Evolutionary conservation across 2,113 vertebrate genomes (phyloP).

Genomic region (Hystrix brachyura): DNA sequence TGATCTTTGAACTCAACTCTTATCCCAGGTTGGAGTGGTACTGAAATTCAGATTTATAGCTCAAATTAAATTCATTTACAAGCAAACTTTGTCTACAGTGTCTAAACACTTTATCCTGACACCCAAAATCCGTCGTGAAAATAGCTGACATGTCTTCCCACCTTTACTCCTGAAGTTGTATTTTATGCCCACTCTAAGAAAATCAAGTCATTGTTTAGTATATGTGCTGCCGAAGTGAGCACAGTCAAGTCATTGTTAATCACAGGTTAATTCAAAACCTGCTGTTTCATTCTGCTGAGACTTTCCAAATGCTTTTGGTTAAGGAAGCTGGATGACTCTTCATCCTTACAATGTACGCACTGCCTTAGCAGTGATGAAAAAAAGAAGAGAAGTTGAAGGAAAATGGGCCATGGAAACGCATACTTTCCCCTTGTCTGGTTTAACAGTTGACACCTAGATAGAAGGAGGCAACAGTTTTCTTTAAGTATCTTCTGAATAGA

Average conservation of each 20-base stretch:
- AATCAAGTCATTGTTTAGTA: no score
- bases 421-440: not conserved
- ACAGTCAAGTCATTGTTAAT: not conserved
- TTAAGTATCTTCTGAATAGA: no score
- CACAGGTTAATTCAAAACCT: not conserved
- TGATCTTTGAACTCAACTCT: not conserved
- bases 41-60: not conserved
- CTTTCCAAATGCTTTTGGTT: not conserved
- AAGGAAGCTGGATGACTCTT: not conserved
- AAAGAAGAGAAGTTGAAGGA: no score
- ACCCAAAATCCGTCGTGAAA: not conserved
- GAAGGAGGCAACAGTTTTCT: no score
- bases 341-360: not conserved
- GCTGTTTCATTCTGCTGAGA: not conserved
- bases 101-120: not conserved
- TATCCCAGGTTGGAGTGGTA: not conserved
- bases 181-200: no score
- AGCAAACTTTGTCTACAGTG: not conserved
- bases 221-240: no score
- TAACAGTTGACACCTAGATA: no score
- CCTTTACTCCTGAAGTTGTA: no score
- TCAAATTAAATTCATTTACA: not conserved
- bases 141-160: no score
- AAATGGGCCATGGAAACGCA: no score
- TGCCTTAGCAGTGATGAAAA: not conserved